Base-by-base conservation (phyloP, 2,797 vertebrate species). In the Corythornis leucogaster region DNA sequence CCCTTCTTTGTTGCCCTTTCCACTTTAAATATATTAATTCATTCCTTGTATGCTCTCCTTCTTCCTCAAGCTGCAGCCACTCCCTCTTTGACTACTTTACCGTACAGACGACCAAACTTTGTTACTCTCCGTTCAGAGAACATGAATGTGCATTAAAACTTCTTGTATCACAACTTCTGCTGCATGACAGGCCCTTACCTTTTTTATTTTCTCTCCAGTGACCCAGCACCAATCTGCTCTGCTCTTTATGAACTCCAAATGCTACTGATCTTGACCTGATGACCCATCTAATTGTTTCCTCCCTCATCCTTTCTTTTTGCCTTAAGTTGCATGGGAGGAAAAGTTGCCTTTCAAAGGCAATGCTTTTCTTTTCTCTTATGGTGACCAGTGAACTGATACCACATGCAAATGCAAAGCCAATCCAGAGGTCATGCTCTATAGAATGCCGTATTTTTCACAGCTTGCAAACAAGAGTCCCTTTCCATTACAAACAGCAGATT, bases 141-240 rank as follows among this genome's bases (percentile, higher is more conserved):
- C 2, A 2, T 7, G 24, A 76, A 75, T 12, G 38, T 55, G 53
- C 61, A 58, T 48, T 31, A 48, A 46, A 88, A 81, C n/a, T 62
- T 71, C 63, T 61, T 8, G 0, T 81, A 59, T 30, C 53, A 3
- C 67, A 43, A 12, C 30, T 75, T 11, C 64, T 64, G 24, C 35
- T 35, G 19, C 30, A 61, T 64, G 30, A 74, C 63, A 86, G 33
- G 26, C 57, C 57, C 61, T 54, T 70, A 73, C 7, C 25, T 90
- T 77, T 89, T 50, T 33, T 12, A 24, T 16, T 51, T 38, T 71
- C 21, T 53, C 45, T 90, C 42, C 89, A 85, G 63, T 81, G 81
- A 94, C 81, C 84, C 89, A 89, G 92, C 33, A 92, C 68, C 73
- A 88, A 78, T 83, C 74, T 93, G 78, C 58, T 92, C 71, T 78